Evolutionary conservation across 2,888 invertebrate species (phyloP).

Genomic region (Microctonus aethiopoides): DNA sequence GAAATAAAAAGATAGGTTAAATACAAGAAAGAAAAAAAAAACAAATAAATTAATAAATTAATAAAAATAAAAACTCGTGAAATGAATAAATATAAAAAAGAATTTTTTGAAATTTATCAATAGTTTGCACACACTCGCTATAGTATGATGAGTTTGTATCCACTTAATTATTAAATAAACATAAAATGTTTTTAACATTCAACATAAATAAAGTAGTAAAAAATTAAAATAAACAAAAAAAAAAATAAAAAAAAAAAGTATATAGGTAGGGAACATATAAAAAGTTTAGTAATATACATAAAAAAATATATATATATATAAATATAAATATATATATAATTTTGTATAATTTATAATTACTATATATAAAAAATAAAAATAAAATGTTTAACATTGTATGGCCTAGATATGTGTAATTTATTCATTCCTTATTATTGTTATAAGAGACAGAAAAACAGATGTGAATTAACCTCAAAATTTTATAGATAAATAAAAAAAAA

Average conservation of each 20-base stretch:
- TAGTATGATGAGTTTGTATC: conserved; percentile 38
- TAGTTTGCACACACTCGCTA: conserved; percentile 40
- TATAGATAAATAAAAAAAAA: not conserved
- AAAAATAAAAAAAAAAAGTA: conserved; percentile 1
- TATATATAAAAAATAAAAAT: conserved; percentile 51
- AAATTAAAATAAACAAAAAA: conserved; percentile 32
- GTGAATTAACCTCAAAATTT: not conserved
- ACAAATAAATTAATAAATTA: no score
- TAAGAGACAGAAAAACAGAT: not conserved
- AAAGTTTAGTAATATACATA: conserved; percentile 47
- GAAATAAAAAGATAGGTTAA: no score
- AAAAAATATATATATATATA: conserved; percentile 41
- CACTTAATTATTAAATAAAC: conserved; percentile 39
- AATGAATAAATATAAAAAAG: not conserved
- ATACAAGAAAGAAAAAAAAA: no score
- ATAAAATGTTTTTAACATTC: conserved; percentile 38
- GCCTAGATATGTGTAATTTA: conserved; percentile 45
- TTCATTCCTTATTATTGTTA: not conserved
- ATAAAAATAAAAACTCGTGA: not conserved
- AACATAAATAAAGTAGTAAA: not conserved
- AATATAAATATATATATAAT: conserved; percentile 52
- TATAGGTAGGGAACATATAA: conserved; percentile 54
- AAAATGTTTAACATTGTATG: conserved; percentile 59
- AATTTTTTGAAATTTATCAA: conserved; percentile 23
- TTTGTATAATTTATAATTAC: conserved; percentile 62